Percentiles rank a stretch among this genome's conserved stretches.
These are phyloP conservation scores for Chelmon rostratus DNA, from an alignment of 2,797 vertebrate species.

Conservation along the genomic window DNA sequence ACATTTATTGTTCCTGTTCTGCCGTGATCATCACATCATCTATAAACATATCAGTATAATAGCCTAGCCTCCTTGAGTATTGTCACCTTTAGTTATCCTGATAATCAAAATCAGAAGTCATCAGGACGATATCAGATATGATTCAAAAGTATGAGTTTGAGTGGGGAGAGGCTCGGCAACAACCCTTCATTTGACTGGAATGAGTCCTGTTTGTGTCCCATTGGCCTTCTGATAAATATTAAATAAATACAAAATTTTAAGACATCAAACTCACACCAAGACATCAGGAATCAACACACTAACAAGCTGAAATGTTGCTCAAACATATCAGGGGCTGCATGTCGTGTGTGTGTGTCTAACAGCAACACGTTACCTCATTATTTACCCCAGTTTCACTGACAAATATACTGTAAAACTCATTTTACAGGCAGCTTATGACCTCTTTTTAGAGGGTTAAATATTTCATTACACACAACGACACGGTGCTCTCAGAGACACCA, in stretches of 20 bases:
- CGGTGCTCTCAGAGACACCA: slow-evolving; percentile 13
- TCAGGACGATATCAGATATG: background rate
- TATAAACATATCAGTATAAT: background rate
- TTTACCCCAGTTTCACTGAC: slow-evolving; percentile 42
- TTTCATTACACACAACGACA: slow-evolving; percentile 37
- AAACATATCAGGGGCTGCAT: background rate
- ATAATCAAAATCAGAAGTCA: background rate
- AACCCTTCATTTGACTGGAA: slow-evolving; percentile 29
- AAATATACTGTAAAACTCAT: slow-evolving; percentile 29
- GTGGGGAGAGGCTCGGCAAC: background rate
- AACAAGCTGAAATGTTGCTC: slow-evolving; percentile 42
- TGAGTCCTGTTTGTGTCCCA: background rate
- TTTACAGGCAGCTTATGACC: slow-evolving; percentile 49
- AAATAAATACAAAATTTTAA: slow-evolving; percentile 57
- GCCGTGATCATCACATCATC: too few relatives aligned
- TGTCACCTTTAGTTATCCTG: background rate
- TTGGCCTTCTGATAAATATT: slow-evolving; percentile 58
- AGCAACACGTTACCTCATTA: slow-evolving; percentile 16
- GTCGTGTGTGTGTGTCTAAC: background rate
- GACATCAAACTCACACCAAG: slow-evolving; percentile 34
- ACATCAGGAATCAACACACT: slow-evolving; percentile 18
- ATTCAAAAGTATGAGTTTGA: background rate
- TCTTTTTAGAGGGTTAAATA: slow-evolving; percentile 14
- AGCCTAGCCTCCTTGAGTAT: too few relatives aligned
- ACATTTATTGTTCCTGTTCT: too few relatives aligned